phyloP scores from a whole-genome alignment of 2,113 vertebrate species.

The Alligator mississippiensis region DNA sequence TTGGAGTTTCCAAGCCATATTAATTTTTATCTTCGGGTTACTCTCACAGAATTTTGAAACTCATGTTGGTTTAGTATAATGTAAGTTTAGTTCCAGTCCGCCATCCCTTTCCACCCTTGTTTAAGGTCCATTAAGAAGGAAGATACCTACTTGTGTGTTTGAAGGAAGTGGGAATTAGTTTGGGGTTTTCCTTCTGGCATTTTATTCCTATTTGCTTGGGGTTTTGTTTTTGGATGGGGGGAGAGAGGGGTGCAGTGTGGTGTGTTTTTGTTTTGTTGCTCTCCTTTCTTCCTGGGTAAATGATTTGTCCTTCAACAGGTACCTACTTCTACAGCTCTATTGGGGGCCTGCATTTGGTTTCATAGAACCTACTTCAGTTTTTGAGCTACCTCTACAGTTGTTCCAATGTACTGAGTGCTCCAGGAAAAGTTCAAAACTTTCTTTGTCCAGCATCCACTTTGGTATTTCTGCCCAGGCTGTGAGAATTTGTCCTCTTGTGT shows the following conservation, averaged over 20 bases:
- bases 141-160: fast-evolving
- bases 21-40: background rate
- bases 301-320: background rate
- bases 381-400: too few species aligned
- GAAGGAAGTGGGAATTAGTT: background rate
- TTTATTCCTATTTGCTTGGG: background rate
- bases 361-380: too few species aligned
- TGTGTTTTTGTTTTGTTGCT: too few species aligned
- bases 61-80: too few species aligned
- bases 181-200: fast-evolving
- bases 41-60: background rate
- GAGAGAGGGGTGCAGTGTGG: too few species aligned
- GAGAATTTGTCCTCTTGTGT: background rate
- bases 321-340: background rate
- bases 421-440: background rate
- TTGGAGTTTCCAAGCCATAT: fast-evolving
- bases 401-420: background rate
- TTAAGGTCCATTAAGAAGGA: background rate
- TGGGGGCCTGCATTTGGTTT: too few species aligned
- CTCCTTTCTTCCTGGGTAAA: too few species aligned
- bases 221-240: too few species aligned
- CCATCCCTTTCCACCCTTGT: background rate
- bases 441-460: background rate
- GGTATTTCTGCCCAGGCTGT: background rate
- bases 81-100: background rate